These are phyloP conservation scores for Eilema caniola DNA, from an alignment of 2,888 invertebrate species.

Conservation along the genomic window DNA sequence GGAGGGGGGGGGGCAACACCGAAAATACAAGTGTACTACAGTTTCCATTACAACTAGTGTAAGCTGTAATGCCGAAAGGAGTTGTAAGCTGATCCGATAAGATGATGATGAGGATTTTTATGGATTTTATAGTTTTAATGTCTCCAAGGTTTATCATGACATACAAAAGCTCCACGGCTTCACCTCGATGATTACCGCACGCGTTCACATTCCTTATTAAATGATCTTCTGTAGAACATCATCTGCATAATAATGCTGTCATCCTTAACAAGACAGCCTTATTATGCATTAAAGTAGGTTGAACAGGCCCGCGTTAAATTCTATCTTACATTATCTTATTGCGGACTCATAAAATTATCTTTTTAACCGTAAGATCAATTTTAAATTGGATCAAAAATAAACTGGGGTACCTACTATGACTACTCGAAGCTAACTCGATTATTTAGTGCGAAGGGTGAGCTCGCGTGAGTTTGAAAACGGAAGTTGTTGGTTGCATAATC, in stretches of 20 bases:
- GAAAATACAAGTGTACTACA: no score
- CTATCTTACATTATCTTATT: slow-evolving; percentile 36
- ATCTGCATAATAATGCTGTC: slow-evolving; percentile 10
- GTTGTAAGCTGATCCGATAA: no score
- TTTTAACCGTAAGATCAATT: slow-evolving; percentile 32
- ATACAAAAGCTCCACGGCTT: not conserved
- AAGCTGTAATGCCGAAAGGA: no score
- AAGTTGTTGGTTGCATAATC: not conserved
- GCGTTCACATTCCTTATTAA: not conserved
- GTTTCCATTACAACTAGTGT: no score
- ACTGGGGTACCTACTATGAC: slow-evolving; percentile 28
- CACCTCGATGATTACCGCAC: not conserved
- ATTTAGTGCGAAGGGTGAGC: not conserved
- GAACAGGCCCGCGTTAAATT: slow-evolving; percentile 11
- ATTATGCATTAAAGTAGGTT: slow-evolving; percentile 12
- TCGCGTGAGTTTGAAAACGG: not conserved
- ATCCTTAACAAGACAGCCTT: slow-evolving; percentile 10
- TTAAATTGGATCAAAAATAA: slow-evolving; percentile 37
- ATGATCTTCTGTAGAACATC: not conserved
- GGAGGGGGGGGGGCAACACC: no score
- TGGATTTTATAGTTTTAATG: no score
- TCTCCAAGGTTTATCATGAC: not conserved
- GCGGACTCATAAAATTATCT: slow-evolving; percentile 45
- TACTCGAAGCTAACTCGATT: slow-evolving; percentile 15
- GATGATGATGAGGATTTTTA: no score